Evolutionary conservation across 2,113 vertebrate species (phyloP).

Genomic region (Catharus minimus): DNA sequence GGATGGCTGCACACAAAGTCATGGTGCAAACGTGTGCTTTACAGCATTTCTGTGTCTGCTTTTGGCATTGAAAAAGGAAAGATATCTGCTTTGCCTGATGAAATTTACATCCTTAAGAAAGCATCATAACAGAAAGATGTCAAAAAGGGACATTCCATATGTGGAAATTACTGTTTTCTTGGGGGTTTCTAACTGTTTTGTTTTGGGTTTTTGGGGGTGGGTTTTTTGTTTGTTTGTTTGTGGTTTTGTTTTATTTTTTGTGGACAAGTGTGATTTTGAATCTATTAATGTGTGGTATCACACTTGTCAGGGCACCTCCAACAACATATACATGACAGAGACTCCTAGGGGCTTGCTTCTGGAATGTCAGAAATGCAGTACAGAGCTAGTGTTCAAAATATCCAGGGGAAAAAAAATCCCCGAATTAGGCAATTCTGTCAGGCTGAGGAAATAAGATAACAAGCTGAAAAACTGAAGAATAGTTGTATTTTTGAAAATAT

Average conservation of each 20-base stretch:
- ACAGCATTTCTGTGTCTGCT: not conserved
- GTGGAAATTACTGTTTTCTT: not conserved
- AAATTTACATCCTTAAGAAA: not conserved
- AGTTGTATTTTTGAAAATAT: slow-evolving; percentile 13
- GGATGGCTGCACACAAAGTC: not conserved
- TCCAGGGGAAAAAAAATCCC: not conserved
- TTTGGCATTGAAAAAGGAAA: not conserved
- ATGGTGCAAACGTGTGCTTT: rapidly evolving
- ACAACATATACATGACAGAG: not conserved
- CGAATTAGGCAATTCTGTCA: slow-evolving; percentile 26
- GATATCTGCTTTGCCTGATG: not conserved
- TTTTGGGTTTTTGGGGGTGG: no score
- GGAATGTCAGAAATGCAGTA: slow-evolving; percentile 17
- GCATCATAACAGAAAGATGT: not conserved
- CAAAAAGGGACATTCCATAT: not conserved
- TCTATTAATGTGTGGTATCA: not conserved
- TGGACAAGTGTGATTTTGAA: not conserved
- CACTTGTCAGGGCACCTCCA: not conserved
- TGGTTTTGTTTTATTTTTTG: not conserved
- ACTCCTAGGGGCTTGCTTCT: not conserved
- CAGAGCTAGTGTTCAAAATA: not conserved
- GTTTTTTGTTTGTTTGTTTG: not conserved
- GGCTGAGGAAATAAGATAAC: slow-evolving; percentile 15
- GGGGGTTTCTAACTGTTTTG: no score
- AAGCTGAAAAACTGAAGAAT: not conserved